Evolutionary conservation across 2,113 vertebrate genomes (phyloP), one percentile per base, ranked within the genome.

Genomic region (Scatophagus argus): DNA sequence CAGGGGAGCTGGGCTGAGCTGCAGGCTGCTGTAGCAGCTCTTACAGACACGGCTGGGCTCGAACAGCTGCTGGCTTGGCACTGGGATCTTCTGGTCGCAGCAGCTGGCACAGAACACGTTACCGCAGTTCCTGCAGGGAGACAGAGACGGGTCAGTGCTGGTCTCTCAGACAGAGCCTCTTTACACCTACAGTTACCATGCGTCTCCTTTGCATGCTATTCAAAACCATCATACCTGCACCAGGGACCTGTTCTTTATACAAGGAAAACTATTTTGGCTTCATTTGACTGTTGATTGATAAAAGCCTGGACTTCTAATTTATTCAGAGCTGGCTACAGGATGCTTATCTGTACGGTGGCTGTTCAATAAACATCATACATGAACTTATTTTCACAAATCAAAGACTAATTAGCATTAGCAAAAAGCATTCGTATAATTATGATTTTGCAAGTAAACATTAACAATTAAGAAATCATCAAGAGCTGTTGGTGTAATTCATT

Each of bases 101-200:
- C 98, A 99, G 85, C 95, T 99, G 95, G 96, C 96, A 76, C 98
- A 99, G 93, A 99, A 99, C 73, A 99, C 97, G 0, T 99, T 99
- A 79, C 98, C 98, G 65, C 98, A 99, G 91, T 98, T 98, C 97
- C 98, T 99, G 82, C 46, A 74, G 64, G 8, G 55, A 60, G 74
- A 70, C 47, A 75, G 5, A 52, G 14, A 78, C 9, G 1, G n/a
- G 43, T 89, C 56, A 87, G 23, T 39, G 61, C 11, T 41, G 56
- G 31, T 36, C 32, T 58, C 52, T 38, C 31, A 14, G 6, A 62
- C 14, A 19, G 25, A 56, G 29, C 49, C 27, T 41, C 64, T 46
- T 64, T 23, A 74, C 64, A 63, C 47, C 75, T 38, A 12, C 65
- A 27, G 12, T 46, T 44, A 80, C 25, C 68, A 56, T 41, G 65